Base-by-base conservation (phyloP, 2,797 vertebrate genomes). In the Esox masquinongy region DNA sequence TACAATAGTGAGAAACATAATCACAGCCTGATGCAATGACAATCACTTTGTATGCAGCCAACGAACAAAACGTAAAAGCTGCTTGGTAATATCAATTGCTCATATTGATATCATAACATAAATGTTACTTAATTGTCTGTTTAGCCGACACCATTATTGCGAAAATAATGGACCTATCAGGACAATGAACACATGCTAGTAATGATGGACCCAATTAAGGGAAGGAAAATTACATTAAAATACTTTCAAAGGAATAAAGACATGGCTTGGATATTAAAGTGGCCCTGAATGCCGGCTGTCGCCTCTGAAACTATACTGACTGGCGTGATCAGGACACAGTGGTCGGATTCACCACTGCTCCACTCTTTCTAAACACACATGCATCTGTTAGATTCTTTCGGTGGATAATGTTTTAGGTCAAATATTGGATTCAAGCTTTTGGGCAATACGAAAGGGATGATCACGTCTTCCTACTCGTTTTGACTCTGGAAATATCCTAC, bases 271-370 rank as follows among this genome's bases (percentile, higher is more conserved):
- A 19, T 5, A 39, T 61, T 43, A 16, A 56, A 73, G 31, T 43
- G 72, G 16, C 12, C 51, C 34, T n/a, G 51, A 19, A 11, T 8
- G n/a, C 19, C 36, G 5, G 39, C 36, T 34, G 36, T 5, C 4
- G 12, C 11, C 26, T 36, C 39, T 74, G 22, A 72, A 43, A 56
- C 77, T 70, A 71, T 71, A 34, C 31, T 63, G 14, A 8, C 49
- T 7, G 29, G 31, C 69, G 70, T n/a, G 72, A 73, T 76, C 53
- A 50, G 66, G 64, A 73, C 51, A 63, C 74, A 31, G 17, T 5
- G n/a, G 50, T 17, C 75, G 61, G 56, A 67, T 31, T 34, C 51
- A n/a, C 43, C 9, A 4, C 39, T 68, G 24, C 34, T 61, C 19
- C 36, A 22, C 74, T 68, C 66, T 29, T 8, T 43, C 68, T 68